A percentile compares a stretch with the other conserved stretches of the same genome.
Conservation (phyloP, 2,888 invertebrate species). For the Melangyna quadrimaculata region DNA sequence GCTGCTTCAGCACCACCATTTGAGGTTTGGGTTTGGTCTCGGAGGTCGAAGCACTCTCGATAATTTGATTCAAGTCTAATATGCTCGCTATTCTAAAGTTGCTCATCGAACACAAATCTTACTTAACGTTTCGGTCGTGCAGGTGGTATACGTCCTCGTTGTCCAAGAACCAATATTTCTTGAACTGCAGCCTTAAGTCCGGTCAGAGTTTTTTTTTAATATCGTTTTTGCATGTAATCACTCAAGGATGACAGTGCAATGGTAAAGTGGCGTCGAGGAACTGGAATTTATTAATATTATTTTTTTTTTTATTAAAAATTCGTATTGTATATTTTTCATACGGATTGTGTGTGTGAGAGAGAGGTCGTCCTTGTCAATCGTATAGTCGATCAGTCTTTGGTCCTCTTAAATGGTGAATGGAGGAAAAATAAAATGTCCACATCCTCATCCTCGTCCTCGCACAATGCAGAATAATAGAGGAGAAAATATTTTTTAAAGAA, state of each 20-base stretch:
- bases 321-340: slow-evolving; percentile 60
- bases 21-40: slow-evolving; percentile 7
- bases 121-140: slow-evolving; percentile 42
- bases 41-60: slow-evolving; percentile 6
- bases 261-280: background rate
- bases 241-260: slow-evolving; percentile 38
- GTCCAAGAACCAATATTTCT: background rate
- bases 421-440: background rate
- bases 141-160: background rate
- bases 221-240: slow-evolving; percentile 58
- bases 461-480: slow-evolving; percentile 28
- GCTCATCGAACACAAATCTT: slow-evolving; percentile 55
- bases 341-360: slow-evolving; percentile 28
- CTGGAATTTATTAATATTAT: background rate
- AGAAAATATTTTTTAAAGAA: slow-evolving; percentile 27
- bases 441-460: background rate
- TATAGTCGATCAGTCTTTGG: slow-evolving; percentile 7
- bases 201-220: background rate
- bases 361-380: slow-evolving; percentile 22
- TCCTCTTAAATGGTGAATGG: slow-evolving; percentile 15
- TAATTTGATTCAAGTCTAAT: slow-evolving; percentile 54
- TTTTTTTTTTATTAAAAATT: slow-evolving; percentile 36
- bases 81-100: slow-evolving; percentile 41
- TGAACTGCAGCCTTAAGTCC: background rate
- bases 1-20: background rate